Conservation (phyloP, 2,113 vertebrate species). For the Hemicordylus capensis region DNA sequence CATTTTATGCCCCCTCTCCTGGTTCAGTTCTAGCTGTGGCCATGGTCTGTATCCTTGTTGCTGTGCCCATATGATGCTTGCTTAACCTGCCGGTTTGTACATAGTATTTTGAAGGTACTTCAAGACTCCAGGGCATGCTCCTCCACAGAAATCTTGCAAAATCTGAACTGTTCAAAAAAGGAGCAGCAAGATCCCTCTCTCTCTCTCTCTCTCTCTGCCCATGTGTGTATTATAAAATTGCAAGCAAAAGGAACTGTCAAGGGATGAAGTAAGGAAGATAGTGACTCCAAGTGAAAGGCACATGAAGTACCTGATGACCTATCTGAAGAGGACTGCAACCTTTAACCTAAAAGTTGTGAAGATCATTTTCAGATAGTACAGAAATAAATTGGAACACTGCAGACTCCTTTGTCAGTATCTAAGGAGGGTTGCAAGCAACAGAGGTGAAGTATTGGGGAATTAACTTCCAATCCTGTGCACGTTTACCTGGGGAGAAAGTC, state of each 20-base stretch:
- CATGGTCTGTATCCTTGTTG: neutral
- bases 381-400: constrained; percentile 1
- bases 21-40: too few relatives aligned
- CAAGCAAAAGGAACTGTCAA: neutral
- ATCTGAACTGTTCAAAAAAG: neutral
- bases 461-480: neutral
- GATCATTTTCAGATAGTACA: neutral
- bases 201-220: too few relatives aligned
- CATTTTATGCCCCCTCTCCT: too few relatives aligned
- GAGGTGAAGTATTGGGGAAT: neutral
- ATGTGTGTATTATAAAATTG: neutral
- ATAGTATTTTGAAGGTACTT: neutral
- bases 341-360: constrained; percentile 18
- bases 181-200: too few relatives aligned
- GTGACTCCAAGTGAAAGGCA: constrained; percentile 26
- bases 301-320: accelerated
- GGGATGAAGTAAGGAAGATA: constrained; percentile 24
- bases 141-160: neutral
- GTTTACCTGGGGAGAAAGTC: too few relatives aligned
- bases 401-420: neutral
- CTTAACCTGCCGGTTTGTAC: neutral
- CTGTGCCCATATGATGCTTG: neutral
- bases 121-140: neutral
- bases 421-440: constrained; percentile 14
- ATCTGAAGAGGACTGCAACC: neutral